Evolutionary conservation across 2,797 vertebrate species (phyloP), one percentile per base, ranked within the genome.

Genomic region (Poeciliopsis paucimaculata): DNA sequence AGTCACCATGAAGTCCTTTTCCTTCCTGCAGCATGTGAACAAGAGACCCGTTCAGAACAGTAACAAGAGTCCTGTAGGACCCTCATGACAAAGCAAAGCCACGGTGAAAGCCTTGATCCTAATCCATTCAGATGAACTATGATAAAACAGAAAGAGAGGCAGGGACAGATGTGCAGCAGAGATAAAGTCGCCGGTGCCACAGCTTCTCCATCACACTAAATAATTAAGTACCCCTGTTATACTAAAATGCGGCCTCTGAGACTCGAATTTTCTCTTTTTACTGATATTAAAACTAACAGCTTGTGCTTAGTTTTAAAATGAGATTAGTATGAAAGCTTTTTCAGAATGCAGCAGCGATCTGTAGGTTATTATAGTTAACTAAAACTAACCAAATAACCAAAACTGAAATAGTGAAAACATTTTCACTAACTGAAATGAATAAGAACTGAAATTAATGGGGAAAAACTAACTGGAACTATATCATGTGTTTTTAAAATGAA

Each of bases 81-180:
- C 73, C 71, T 87, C 87, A 91, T 89, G 89, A 94, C 89, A 88
- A 84, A 87, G 89, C 92, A 93, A 88, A 91, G 80, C 91, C 71
- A 81, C 79, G 39, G 49, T 55, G 66, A 72, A 73, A 82, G 72
- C 85, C 36, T 62, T 93, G 90, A 93, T 94, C 92, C 92, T 94
- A 93, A 94, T 94, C 90, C 92, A 86, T 36, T 78, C 80, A 90
- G 89, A 94, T 90, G 78, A 91, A 89, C 80, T 78, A 62, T 1
- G 39, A 83, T 84, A 82, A 26, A 86, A 84, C 83, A 72, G 66
- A 75, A 77, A 64, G 84, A 71, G 53, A 49, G 76, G 34, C 75
- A 76, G 73, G 2, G 88, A 88, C 91, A 93, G 90, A 92, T 93
- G 94, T 93, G 90, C 84, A 39, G 68, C 81, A 49, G 77, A 82